A percentile compares a stretch with the other conserved stretches of the same genome.
These are phyloP conservation scores for Tinea semifulvella DNA, from an alignment of 2,888 invertebrate genomes.

Conservation along the genomic window DNA sequence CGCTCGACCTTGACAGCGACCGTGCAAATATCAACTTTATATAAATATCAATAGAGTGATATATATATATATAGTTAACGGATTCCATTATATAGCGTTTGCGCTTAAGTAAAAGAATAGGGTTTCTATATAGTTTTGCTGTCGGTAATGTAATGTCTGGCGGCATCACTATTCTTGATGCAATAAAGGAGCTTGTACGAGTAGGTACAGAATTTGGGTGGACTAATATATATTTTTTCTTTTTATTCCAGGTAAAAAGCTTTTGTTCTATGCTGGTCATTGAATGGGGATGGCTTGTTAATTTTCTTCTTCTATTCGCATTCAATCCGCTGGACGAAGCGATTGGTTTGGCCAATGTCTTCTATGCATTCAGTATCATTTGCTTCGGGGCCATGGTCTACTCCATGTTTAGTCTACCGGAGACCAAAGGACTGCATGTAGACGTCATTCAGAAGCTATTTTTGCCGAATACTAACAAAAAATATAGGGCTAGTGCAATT, in stretches of 20 bases:
- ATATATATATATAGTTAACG: no score
- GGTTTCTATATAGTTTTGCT: no score
- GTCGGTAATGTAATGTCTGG: no score
- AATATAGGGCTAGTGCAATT: no score
- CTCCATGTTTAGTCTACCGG: constrained; percentile 29
- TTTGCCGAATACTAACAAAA: no score
- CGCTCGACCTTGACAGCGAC: no score
- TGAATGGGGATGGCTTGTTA: constrained; percentile 38
- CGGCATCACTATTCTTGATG: no score
- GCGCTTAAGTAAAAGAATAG: no score
- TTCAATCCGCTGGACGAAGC: constrained; percentile 31
- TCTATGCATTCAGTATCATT: constrained; percentile 33
- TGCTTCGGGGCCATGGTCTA: constrained; percentile 29
- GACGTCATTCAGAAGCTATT: constrained; percentile 35
- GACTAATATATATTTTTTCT: not conserved
- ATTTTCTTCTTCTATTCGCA: constrained; percentile 32
- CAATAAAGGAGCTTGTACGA: no score
- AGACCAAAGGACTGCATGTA: constrained; percentile 37
- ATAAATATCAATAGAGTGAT: no score
- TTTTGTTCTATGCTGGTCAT: constrained; percentile 32
- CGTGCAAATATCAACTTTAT: no score
- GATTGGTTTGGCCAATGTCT: constrained; percentile 33
- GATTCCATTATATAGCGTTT: no score
- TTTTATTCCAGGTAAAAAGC: constrained; percentile 32
- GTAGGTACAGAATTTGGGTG: not conserved